phyloP scores from a whole-genome alignment of 2,797 vertebrate species.

The Chrysocyon brachyurus region DNA sequence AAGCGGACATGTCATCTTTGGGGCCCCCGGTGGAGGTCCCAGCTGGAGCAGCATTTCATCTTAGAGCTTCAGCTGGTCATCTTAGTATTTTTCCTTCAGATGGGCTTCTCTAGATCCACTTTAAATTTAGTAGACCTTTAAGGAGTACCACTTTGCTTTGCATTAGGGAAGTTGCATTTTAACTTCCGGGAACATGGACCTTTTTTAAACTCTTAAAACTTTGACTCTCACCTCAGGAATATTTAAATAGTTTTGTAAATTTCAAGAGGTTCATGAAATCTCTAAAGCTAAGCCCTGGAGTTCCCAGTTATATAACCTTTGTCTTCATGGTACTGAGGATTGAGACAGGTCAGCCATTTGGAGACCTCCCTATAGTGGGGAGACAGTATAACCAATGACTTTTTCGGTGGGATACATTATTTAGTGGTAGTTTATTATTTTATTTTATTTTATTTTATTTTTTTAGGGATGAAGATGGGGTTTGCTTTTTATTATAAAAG shows the following conservation, averaged over 20 bases:
- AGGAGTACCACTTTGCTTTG: neutral
- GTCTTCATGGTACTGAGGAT: neutral
- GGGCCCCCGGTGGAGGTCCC: neutral
- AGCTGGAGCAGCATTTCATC: neutral
- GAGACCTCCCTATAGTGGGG: neutral
- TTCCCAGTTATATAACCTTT: neutral
- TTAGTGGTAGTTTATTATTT: neutral
- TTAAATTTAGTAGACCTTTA: neutral
- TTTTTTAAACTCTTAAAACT: neutral
- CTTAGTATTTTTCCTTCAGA: neutral
- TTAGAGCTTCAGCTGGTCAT: neutral
- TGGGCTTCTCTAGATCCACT: neutral
- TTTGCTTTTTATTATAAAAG: slow-evolving; percentile 83
- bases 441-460: too few species aligned
- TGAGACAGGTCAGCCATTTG: neutral
- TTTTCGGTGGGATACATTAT: neutral
- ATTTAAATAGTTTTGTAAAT: neutral
- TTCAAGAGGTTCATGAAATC: neutral
- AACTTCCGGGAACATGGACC: neutral
- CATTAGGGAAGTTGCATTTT: neutral
- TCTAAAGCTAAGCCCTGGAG: neutral
- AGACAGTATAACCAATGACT: neutral
- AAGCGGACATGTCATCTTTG: rapidly evolving
- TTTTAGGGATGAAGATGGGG: slow-evolving; percentile 42
- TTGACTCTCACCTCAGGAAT: neutral